Percentiles rank a stretch among this genome's conserved stretches.
Conservation (phyloP, 2,113 vertebrate species). For the Caranx melampygus region DNA sequence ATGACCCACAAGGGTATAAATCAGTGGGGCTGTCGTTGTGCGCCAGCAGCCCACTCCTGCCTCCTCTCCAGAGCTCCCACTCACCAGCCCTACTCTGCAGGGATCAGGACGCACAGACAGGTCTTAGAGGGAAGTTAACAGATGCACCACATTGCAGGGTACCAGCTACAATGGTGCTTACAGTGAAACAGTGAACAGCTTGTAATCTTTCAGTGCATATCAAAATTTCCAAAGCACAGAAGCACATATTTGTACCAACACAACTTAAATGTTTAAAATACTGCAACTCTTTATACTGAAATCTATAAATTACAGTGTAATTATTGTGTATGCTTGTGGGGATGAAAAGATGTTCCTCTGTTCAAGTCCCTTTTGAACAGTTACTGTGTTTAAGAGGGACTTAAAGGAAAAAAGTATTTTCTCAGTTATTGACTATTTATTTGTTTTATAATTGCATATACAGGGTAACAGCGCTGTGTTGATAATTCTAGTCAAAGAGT, state of each 20-base stretch:
- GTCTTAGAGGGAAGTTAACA: conserved; percentile 32
- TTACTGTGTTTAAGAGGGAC: too few relatives aligned
- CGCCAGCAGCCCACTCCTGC: conserved; percentile 20
- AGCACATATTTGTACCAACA: neutral
- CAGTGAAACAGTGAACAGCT: conserved; percentile 1
- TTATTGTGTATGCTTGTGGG: too few relatives aligned
- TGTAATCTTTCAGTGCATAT: conserved; percentile 16
- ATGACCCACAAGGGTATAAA: conserved; percentile 63
- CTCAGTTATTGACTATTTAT: too few relatives aligned
- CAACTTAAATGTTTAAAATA: too few relatives aligned
- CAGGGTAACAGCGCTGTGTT: too few relatives aligned
- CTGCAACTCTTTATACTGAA: too few relatives aligned
- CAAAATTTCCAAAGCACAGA: neutral
- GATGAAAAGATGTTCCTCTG: too few relatives aligned
- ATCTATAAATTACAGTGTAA: too few relatives aligned
- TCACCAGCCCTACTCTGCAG: conserved; percentile 30
- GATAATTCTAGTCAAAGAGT: too few relatives aligned
- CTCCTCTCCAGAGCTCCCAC: conserved; percentile 49
- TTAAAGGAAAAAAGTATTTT: too few relatives aligned
- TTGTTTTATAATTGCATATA: too few relatives aligned
- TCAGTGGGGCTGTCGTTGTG: conserved; percentile 48
- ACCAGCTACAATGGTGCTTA: conserved; percentile 1
- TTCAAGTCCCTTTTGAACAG: too few relatives aligned
- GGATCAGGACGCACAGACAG: conserved; percentile 21
- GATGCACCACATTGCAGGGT: conserved; percentile 2